Evolutionary conservation across 1,140 invertebrate species (phyloP).

Genomic region (Asobara japonica): DNA sequence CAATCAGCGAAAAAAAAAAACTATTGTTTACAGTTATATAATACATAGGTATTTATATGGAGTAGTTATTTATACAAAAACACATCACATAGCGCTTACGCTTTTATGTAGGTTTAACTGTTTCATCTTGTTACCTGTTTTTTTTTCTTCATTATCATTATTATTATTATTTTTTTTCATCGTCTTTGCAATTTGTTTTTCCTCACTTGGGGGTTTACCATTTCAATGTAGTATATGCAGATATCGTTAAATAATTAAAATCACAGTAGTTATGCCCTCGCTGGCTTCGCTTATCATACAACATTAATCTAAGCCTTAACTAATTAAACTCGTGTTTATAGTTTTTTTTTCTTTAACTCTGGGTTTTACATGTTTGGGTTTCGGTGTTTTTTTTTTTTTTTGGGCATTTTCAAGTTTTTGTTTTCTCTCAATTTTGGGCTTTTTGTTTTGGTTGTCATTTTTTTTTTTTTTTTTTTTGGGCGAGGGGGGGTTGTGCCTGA

Average conservation of each 20-base stretch:
- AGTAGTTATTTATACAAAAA: slow-evolving; percentile 66
- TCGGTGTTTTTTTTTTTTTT: background rate
- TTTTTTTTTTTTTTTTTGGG: slow-evolving; percentile 15
- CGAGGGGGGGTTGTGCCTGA: slow-evolving; percentile 50
- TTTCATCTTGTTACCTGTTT: slow-evolving; percentile 46
- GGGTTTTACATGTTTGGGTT: slow-evolving; percentile 20
- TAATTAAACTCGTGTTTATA: slow-evolving; percentile 56
- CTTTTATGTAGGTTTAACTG: slow-evolving; percentile 47
- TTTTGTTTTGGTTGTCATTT: slow-evolving; percentile 2
- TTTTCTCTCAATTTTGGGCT: slow-evolving; percentile 11
- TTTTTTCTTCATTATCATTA: slow-evolving; percentile 38
- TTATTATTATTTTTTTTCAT: background rate
- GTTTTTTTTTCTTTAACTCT: slow-evolving; percentile 36
- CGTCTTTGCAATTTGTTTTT: too few species aligned
- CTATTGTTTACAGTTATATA: slow-evolving; percentile 53
- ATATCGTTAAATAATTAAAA: slow-evolving; percentile 69
- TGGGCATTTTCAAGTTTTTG: background rate
- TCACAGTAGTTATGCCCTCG: slow-evolving; percentile 68
- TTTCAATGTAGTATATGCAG: slow-evolving; percentile 47
- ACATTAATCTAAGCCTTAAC: slow-evolving; percentile 62
- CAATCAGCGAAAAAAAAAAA: slow-evolving; percentile 51
- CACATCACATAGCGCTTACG: slow-evolving; percentile 64
- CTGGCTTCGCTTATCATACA: slow-evolving; percentile 65
- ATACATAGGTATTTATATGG: slow-evolving; percentile 67
- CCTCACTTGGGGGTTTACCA: too few species aligned